A percentile compares a stretch with the other conserved stretches of the same genome.
Conservation (phyloP, 2,113 vertebrate genomes). For the Serilophus lunatus region DNA sequence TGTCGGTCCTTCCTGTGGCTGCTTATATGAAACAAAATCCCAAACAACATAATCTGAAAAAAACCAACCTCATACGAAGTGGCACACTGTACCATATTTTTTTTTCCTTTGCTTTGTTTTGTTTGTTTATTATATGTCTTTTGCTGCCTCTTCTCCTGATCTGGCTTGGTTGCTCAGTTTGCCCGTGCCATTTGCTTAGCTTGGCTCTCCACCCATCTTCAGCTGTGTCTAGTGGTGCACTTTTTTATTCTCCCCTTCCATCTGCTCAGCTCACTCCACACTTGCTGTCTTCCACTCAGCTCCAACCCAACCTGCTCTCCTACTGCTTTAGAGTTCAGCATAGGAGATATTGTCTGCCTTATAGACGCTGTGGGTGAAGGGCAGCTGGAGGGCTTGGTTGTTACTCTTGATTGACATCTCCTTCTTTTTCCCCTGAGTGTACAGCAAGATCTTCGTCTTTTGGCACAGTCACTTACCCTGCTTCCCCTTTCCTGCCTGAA, state of each 20-base stretch:
- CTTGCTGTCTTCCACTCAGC: neutral
- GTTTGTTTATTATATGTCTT: neutral
- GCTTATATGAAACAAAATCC: neutral
- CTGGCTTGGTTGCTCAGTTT: slow-evolving; percentile 17
- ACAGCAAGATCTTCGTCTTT: slow-evolving; percentile 13
- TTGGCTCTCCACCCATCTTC: neutral
- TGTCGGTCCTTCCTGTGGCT: slow-evolving; percentile 16
- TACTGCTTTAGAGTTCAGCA: neutral
- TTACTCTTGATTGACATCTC: neutral
- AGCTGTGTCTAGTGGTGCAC: neutral
- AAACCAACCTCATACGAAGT: neutral
- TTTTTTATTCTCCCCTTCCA: neutral
- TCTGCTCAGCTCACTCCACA: neutral
- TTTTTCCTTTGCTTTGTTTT: neutral
- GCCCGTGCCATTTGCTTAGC: neutral
- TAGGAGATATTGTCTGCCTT: neutral
- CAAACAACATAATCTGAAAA: neutral
- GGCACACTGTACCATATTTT: neutral
- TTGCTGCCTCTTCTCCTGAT: neutral
- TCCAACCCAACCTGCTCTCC: neutral
- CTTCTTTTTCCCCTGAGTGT: neutral
- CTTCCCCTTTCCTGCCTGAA: slow-evolving; percentile 37
- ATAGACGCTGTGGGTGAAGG: neutral
- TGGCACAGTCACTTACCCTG: slow-evolving; percentile 9
- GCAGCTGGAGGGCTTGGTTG: neutral